Conservation (phyloP, 2,113 vertebrate genomes). For the Malurus alboscapulatus region DNA sequence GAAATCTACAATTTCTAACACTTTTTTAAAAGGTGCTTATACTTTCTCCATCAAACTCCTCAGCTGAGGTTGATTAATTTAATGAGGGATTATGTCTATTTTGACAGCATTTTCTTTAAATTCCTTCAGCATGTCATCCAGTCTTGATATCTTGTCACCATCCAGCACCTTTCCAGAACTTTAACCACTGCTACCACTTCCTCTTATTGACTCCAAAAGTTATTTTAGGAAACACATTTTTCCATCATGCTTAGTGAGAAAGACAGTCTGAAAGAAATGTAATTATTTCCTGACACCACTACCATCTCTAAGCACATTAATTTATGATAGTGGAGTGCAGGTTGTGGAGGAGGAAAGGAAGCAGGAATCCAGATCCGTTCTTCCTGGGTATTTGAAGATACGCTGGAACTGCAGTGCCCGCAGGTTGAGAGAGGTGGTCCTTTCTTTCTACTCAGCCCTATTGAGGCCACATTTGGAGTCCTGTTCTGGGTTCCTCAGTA, state of each 20-base stretch:
- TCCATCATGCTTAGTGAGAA: constrained; percentile 4
- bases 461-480: background rate
- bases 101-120: constrained; percentile 51
- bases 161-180: constrained; percentile 10
- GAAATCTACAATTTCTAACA: background rate
- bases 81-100: constrained; percentile 56
- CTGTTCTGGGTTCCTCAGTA: background rate
- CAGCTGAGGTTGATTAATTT: constrained; percentile 45
- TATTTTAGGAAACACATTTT: constrained; percentile 41
- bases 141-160: constrained; percentile 35
- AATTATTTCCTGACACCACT: constrained; percentile 25
- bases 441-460: background rate
- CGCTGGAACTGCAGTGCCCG: background rate
- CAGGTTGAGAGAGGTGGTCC: background rate
- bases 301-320: background rate
- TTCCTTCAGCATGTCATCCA: constrained; percentile 29
- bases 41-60: constrained; percentile 22
- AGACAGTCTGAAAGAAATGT: constrained; percentile 27
- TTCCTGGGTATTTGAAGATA: background rate
- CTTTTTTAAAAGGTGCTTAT: background rate
- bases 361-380: background rate
- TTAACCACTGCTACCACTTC: background rate
- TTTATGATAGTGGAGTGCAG: background rate
- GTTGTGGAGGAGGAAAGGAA: background rate
- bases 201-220: background rate